phyloP scores from a whole-genome alignment of 2,888 invertebrate genomes.

The Ophion ellenae region DNA sequence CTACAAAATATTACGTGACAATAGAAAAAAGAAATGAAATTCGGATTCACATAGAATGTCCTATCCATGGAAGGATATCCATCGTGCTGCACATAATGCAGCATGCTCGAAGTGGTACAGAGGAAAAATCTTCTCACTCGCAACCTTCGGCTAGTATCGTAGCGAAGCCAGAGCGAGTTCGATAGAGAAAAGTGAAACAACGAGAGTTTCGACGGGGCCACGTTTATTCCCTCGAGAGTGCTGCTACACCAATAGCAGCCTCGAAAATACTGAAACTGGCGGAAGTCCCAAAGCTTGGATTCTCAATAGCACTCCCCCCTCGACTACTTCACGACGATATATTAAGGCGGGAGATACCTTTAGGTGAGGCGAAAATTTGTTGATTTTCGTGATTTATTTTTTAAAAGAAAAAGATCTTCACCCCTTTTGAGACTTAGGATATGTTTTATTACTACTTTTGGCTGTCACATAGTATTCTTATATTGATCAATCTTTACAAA shows the following conservation, averaged over 20 bases:
- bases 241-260: conserved; percentile 43
- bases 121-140: conserved; percentile 12
- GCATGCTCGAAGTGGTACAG: background rate
- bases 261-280: conserved; percentile 54
- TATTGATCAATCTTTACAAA: too few relatives aligned
- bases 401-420: too few relatives aligned
- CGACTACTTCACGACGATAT: conserved; percentile 17
- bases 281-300: conserved; percentile 47
- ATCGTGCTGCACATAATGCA: background rate
- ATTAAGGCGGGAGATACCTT: background rate
- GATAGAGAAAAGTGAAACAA: conserved; percentile 45
- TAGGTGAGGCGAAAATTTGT: too few relatives aligned
- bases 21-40: background rate
- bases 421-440: too few relatives aligned
- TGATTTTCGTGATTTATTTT: too few relatives aligned
- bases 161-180: background rate
- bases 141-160: background rate
- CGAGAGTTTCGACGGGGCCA: conserved; percentile 50
- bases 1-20: too few relatives aligned
- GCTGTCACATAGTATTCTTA: too few relatives aligned
- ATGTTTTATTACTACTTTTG: too few relatives aligned
- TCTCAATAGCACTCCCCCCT: conserved; percentile 40
- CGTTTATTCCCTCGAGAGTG: conserved; percentile 43
- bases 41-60: background rate
- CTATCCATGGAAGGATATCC: background rate